Evolutionary conservation across 2,113 vertebrate genomes (phyloP).

Genomic region (Crotalus helleri): DNA sequence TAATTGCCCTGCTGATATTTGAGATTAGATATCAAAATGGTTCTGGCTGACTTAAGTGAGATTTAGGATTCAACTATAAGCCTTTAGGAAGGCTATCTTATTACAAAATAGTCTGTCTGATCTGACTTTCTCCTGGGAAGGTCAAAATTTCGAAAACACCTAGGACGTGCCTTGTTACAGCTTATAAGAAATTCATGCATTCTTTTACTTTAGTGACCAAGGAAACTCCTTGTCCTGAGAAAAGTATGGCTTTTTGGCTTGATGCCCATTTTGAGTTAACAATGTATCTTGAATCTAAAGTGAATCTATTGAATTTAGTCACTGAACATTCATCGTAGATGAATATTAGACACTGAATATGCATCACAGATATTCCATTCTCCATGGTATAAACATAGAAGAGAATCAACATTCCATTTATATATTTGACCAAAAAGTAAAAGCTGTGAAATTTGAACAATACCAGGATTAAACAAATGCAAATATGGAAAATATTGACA

Average conservation of each 20-base stretch:
- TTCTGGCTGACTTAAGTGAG: slow-evolving; percentile 54
- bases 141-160: slow-evolving; percentile 63
- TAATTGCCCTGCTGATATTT: slow-evolving; percentile 46
- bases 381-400: slow-evolving; percentile 62
- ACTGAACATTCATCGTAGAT: slow-evolving; percentile 59
- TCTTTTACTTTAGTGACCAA: slow-evolving; percentile 70
- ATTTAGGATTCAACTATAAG: slow-evolving; percentile 60
- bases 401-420: slow-evolving; percentile 50
- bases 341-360: slow-evolving; percentile 58
- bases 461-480: slow-evolving; percentile 54
- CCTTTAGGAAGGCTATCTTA: slow-evolving; percentile 63
- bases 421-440: slow-evolving; percentile 59
- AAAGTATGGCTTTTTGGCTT: slow-evolving; percentile 59
- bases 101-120: slow-evolving; percentile 60
- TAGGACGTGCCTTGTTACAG: slow-evolving; percentile 58
- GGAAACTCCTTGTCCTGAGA: slow-evolving; percentile 64
- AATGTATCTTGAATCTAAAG: slow-evolving; percentile 52
- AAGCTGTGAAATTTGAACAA: slow-evolving; percentile 61
- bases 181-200: slow-evolving; percentile 70
- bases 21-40: slow-evolving; percentile 19
- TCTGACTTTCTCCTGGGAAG: slow-evolving; percentile 69
- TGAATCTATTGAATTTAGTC: slow-evolving; percentile 61
- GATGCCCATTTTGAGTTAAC: slow-evolving; percentile 39
- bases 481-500: slow-evolving; percentile 42
- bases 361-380: slow-evolving; percentile 58